Base-by-base conservation (phyloP, 2,113 vertebrate genomes). In the Thinocorus orbignyianus region DNA sequence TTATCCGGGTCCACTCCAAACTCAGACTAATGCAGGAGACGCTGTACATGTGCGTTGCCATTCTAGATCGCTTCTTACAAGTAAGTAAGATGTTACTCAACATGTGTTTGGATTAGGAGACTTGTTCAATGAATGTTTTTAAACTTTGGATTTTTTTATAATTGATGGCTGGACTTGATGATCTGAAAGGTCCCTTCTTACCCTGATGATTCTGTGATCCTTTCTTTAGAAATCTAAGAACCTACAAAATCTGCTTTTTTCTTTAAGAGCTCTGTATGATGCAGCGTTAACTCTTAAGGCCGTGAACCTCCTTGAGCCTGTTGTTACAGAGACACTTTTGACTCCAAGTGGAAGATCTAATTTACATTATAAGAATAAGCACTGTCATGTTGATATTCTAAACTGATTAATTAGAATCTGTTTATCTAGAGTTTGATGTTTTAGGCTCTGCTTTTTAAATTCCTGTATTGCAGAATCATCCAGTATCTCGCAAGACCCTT, bases 11-110 rank as follows among this genome's bases (percentile, higher is more conserved):
- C 35, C 99, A 99, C 95, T 98, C 98, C 57, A 98, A 98, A 66
- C 99, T 99, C 93, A 98, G 98, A 90, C 98, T 99, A 68, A 96
- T 99, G 93, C 99, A 99, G 96, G 99, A 99, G 86, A 99, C 99
- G 0, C 98, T 99, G 70, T 99, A 99, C 92, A 98, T 99, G 98
- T 98, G 99, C 1, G 95, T 99, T 22, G 98, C 98, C 6, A 15
- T 99, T 83, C 97, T 99, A 83, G 99, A 99, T 83, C 98, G 99
- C 15, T 99, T 99, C 61, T 97, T 99, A 20, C 99, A 99, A 96
- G 99, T 98, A 90, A 92, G 91, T 7, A 42, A 28, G 33, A 7
- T 0, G 7, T 28, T 46, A 44, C 57, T n/a, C 41, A 14, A 0
- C 4, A 52, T 3, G 0, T 6, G 17, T 62, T 73, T 73, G 11